Evolutionary conservation across 2,888 invertebrate genomes (phyloP).

Genomic region (Chymomyza caudatula): DNA sequence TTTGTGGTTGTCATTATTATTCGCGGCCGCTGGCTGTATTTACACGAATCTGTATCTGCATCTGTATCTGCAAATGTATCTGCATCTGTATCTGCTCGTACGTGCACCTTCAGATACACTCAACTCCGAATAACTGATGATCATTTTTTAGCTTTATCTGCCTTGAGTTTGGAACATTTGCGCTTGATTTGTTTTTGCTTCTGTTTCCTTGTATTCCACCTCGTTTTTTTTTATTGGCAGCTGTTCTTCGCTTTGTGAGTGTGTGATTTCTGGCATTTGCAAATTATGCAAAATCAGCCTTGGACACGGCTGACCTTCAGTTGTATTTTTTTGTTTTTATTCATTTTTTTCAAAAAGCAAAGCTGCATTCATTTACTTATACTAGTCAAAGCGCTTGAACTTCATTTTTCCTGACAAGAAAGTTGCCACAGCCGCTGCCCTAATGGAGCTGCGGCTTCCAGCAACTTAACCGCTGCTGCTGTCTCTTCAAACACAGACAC

Average conservation of each 20-base stretch:
- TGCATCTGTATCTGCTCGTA: neutral
- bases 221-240: neutral
- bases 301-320: neutral
- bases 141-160: neutral
- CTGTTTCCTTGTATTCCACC: neutral
- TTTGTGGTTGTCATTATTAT: no score
- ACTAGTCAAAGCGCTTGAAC: neutral
- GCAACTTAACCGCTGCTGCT: neutral
- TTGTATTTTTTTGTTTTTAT: slow-evolving; percentile 10
- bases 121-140: neutral
- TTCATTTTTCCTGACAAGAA: neutral
- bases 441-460: neutral
- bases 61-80: neutral
- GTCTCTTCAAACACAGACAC: neutral
- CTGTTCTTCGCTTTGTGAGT: slow-evolving; percentile 2
- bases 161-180: neutral
- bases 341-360: neutral
- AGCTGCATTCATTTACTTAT: neutral
- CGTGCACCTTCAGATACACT: neutral
- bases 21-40: no score
- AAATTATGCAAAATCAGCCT: neutral
- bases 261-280: neutral
- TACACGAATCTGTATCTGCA: neutral
- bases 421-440: neutral
- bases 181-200: neutral